A percentile compares a stretch with the other conserved stretches of the same genome.
phyloP scores from a whole-genome alignment of 2,888 invertebrate species.

The Xestoiulus laeticollis region DNA sequence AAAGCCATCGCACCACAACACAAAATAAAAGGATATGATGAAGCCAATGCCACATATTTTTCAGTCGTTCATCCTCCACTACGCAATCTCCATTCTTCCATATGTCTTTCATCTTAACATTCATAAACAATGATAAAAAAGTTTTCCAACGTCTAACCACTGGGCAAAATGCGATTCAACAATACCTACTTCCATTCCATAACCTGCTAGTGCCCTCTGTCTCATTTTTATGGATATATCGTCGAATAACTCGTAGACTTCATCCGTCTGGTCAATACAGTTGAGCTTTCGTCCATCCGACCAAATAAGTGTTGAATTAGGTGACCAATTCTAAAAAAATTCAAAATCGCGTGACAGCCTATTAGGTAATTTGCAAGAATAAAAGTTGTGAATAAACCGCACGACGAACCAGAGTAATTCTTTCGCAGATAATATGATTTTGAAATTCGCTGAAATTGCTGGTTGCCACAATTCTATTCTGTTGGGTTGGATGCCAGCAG shows the following conservation, averaged over 20 bases:
- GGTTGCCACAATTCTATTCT: slow-evolving; percentile 74
- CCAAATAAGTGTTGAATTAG: slow-evolving; percentile 78
- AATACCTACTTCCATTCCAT: slow-evolving; percentile 77
- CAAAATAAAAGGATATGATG: slow-evolving; percentile 65
- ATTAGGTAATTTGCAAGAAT: neutral
- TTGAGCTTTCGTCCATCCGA: slow-evolving; percentile 76
- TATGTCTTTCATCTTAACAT: slow-evolving; percentile 59
- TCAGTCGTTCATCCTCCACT: slow-evolving; percentile 73
- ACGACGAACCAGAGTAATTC: slow-evolving; percentile 70
- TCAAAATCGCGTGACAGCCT: no score
- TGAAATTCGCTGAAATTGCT: slow-evolving; percentile 69
- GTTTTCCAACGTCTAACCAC: no score
- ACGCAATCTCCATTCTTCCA: slow-evolving; percentile 75
- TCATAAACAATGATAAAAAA: neutral
- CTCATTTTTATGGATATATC: slow-evolving; percentile 81
- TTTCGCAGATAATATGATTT: slow-evolving; percentile 81
- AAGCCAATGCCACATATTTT: slow-evolving; percentile 86
- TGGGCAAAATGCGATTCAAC: no score
- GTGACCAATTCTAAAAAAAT: slow-evolving; percentile 72
- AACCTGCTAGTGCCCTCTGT: slow-evolving; percentile 75
- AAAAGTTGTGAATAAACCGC: neutral
- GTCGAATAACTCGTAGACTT: slow-evolving; percentile 69
- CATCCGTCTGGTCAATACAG: slow-evolving; percentile 69
- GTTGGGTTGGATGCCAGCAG: slow-evolving; percentile 87
- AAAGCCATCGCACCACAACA: neutral